phyloP scores from a whole-genome alignment of 2,888 invertebrate species.

The Diploptera punctata region DNA sequence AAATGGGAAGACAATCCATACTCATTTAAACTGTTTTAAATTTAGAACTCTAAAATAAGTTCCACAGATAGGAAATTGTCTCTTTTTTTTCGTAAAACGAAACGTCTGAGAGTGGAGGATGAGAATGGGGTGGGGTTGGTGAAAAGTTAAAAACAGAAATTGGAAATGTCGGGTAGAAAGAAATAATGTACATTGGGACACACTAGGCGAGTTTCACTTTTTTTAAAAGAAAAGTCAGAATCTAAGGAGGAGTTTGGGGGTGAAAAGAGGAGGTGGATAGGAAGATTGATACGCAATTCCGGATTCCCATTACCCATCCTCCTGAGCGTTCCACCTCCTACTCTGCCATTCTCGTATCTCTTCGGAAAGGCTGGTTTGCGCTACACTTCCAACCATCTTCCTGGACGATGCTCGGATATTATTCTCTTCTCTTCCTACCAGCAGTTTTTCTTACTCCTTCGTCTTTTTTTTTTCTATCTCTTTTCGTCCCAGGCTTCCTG shows the following conservation, averaged over 20 bases:
- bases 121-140: too few species aligned
- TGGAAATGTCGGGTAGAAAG: constrained; percentile 1
- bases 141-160: constrained; percentile 3
- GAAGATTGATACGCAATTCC: constrained; percentile 44
- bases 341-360: constrained; percentile 10
- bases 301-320: constrained; percentile 43
- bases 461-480: neutral
- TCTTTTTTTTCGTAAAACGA: too few species aligned
- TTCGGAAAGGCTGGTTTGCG: constrained; percentile 18
- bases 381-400: constrained; percentile 13
- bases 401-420: constrained; percentile 8
- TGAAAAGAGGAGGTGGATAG: constrained; percentile 28
- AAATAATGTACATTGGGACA: constrained; percentile 23
- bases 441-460: constrained; percentile 9
- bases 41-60: too few species aligned
- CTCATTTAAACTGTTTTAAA: too few species aligned
- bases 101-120: too few species aligned
- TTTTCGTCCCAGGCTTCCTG: neutral
- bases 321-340: constrained; percentile 1
- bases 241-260: neutral
- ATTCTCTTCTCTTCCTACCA: constrained; percentile 4
- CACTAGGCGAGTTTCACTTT: neutral
- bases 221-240: constrained; percentile 13
- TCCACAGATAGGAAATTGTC: too few species aligned
- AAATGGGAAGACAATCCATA: too few species aligned